Percentiles rank a stretch among this genome's conserved stretches.
phyloP scores from a whole-genome alignment of 2,113 vertebrate genomes.

The Planiliza haematocheilus region DNA sequence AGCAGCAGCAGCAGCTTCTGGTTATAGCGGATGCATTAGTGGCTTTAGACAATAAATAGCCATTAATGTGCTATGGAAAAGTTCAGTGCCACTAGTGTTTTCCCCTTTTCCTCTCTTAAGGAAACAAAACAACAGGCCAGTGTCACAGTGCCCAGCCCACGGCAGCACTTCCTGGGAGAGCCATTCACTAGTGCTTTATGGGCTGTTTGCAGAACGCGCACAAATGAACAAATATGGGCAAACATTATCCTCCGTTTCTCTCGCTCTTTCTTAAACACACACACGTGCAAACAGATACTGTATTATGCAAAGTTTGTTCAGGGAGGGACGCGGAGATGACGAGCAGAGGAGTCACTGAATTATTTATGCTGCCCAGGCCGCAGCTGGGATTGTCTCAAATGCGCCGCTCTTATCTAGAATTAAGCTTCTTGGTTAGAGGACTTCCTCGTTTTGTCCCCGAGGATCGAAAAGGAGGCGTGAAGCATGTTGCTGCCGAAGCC shows the following conservation, averaged over 20 bases:
- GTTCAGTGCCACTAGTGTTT: conserved; percentile 1
- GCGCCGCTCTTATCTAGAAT: conserved; percentile 47
- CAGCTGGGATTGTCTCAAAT: conserved; percentile 34
- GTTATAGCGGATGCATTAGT: background rate
- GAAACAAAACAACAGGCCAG: conserved; percentile 28
- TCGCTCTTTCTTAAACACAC: conserved; percentile 20
- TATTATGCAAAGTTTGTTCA: conserved; percentile 65
- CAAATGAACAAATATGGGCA: conserved; percentile 37
- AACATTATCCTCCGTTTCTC: conserved; percentile 21
- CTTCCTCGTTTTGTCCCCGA: conserved; percentile 30
- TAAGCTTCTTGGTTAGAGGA: conserved; percentile 31
- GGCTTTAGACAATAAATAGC: background rate
- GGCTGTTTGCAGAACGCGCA: conserved; percentile 49
- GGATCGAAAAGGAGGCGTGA: conserved; percentile 18
- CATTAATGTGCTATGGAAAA: background rate
- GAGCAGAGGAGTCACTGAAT: conserved; percentile 45
- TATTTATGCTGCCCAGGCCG: conserved; percentile 48
- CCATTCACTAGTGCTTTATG: conserved; percentile 19
- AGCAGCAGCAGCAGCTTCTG: background rate
- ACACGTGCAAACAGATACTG: conserved; percentile 46
- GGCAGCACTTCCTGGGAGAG: conserved; percentile 7
- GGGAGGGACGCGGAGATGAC: conserved; percentile 43
- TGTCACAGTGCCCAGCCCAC: background rate
- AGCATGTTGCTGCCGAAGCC: background rate
- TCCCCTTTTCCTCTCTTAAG: conserved; percentile 17